Percentiles rank a stretch among this genome's conserved stretches.
These are phyloP conservation scores for Periphyllus acericola DNA, from an alignment of 2,888 invertebrate species.

Conservation along the genomic window DNA sequence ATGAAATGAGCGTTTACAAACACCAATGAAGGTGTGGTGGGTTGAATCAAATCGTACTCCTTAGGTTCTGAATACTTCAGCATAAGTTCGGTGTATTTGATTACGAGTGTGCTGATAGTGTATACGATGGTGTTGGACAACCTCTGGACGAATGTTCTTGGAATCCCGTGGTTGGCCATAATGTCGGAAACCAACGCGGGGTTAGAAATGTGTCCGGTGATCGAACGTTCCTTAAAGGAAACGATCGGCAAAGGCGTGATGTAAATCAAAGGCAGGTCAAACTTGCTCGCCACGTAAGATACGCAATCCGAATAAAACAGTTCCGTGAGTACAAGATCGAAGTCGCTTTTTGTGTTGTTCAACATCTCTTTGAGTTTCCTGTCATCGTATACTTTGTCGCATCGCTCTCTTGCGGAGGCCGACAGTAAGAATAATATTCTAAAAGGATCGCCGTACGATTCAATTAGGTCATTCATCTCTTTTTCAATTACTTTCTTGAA, in stretches of 20 bases:
- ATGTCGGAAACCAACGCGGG: not conserved
- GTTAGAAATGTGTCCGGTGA: not conserved
- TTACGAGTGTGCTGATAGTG: not conserved
- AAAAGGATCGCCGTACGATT: not conserved
- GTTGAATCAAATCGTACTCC: not conserved
- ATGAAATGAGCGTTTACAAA: conserved; percentile 16
- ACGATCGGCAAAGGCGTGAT: not conserved
- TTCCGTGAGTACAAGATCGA: not conserved
- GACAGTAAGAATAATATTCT: too few species aligned
- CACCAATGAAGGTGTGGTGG: not conserved
- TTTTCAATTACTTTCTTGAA: not conserved
- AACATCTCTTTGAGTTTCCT: not conserved
- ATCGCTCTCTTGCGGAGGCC: not conserved
- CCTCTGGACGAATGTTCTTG: not conserved
- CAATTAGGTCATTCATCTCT: not conserved
- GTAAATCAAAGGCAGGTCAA: not conserved
- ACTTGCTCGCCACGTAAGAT: not conserved
- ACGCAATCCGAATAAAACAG: not conserved
- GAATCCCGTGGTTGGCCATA: not conserved
- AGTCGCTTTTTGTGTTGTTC: not conserved
- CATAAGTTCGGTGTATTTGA: not conserved
- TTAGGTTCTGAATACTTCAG: not conserved
- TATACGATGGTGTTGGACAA: not conserved
- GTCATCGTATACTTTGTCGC: not conserved
- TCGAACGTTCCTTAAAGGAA: not conserved